These are phyloP conservation scores for Orientallactaga sibirica DNA, from an alignment of 2,797 vertebrate genomes.

Conservation along the genomic window DNA sequence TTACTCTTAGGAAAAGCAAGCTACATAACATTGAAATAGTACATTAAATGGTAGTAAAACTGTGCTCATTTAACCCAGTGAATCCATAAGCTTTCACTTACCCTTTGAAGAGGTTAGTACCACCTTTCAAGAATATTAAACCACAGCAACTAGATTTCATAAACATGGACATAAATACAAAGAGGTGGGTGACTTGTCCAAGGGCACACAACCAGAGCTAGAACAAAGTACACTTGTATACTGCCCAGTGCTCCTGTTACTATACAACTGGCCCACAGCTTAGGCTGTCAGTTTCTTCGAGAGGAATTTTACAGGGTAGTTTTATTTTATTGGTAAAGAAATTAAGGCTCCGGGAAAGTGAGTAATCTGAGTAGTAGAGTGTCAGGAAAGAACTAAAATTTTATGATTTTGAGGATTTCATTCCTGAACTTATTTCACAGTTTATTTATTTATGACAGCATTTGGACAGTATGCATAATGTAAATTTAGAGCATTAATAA, in stretches of 20 bases:
- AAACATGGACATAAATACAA: background rate
- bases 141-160: background rate
- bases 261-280: too few species aligned
- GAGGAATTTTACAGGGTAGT: background rate
- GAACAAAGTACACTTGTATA: background rate
- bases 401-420: slow-evolving; percentile 61
- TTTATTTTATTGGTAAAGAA: slow-evolving; percentile 62
- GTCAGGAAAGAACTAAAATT: slow-evolving; percentile 53
- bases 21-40: background rate
- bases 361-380: slow-evolving; percentile 16
- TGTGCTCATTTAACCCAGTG: background rate
- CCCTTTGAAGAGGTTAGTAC: background rate
- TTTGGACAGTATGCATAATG: slow-evolving; percentile 36
- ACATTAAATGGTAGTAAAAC: slow-evolving; percentile 38
- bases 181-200: background rate
- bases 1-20: slow-evolving; percentile 18
- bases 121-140: background rate
- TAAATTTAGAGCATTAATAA: slow-evolving; percentile 57
- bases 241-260: background rate
- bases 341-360: slow-evolving; percentile 30
- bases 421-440: slow-evolving; percentile 59
- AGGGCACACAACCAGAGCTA: background rate
- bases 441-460: slow-evolving; percentile 55
- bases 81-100: slow-evolving; percentile 8
- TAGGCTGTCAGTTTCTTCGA: background rate